These are phyloP conservation scores for Glareola pratincola DNA, from an alignment of 2,113 vertebrate species.

Conservation along the genomic window DNA sequence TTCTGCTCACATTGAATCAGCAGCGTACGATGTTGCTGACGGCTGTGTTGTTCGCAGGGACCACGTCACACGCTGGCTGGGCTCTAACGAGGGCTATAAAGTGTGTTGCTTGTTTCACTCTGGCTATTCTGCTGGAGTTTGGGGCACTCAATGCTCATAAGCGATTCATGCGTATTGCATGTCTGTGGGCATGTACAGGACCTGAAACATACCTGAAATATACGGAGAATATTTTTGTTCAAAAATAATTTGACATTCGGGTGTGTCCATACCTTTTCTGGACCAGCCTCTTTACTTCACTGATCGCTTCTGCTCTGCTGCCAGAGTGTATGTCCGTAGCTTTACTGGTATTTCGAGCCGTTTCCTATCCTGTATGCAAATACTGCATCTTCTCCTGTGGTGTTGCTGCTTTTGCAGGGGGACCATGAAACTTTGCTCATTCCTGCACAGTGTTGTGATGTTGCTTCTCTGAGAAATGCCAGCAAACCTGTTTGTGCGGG, in stretches of 20 bases:
- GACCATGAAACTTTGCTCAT: not conserved
- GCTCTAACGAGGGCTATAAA: fast-evolving
- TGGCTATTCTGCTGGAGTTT: not conserved
- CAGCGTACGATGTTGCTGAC: fast-evolving
- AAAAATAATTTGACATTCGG: fast-evolving
- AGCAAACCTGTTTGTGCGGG: not conserved
- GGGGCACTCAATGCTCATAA: fast-evolving
- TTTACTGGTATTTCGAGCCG: fast-evolving
- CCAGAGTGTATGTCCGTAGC: fast-evolving
- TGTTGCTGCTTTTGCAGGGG: not conserved
- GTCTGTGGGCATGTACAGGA: not conserved
- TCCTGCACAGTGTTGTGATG: not conserved
- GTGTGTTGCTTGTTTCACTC: not conserved
- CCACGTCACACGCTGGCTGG: fast-evolving
- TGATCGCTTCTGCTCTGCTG: not conserved
- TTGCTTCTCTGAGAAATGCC: not conserved
- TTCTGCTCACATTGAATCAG: fast-evolving
- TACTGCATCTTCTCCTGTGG: not conserved
- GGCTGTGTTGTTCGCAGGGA: fast-evolving
- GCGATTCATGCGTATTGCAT: fast-evolving
- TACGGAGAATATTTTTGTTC: fast-evolving
- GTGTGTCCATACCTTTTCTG: fast-evolving
- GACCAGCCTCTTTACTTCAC: not conserved
- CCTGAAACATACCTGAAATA: not conserved
- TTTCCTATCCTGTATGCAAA: not conserved